Percentiles rank a stretch among this genome's conserved stretches.
Evolutionary conservation across 2,113 vertebrate genomes (phyloP).

Genomic region (Pithys albifrons): DNA sequence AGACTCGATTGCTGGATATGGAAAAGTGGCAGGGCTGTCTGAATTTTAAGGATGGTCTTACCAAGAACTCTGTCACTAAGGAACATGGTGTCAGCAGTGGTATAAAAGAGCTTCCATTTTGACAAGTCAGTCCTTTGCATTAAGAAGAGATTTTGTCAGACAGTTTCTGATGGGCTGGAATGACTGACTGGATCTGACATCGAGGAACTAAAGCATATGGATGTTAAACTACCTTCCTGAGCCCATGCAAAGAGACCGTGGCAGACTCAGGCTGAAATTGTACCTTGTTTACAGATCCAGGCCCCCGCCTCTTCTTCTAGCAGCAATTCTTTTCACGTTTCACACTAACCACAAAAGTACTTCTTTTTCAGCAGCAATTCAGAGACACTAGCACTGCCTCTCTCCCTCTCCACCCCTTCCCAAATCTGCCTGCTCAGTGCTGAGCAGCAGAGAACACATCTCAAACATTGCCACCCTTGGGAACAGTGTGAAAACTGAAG

Average conservation of each 20-base stretch:
- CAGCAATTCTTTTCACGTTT: neutral
- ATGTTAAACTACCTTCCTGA: neutral
- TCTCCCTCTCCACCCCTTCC: neutral
- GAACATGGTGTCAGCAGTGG: neutral
- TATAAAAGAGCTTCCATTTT: neutral
- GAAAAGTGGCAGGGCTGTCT: neutral
- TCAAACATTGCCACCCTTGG: neutral
- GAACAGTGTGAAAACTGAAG: neutral
- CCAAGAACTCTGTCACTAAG: neutral
- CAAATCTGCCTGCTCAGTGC: neutral
- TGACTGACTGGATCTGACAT: neutral
- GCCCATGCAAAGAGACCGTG: rapidly evolving
- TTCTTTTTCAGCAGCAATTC: neutral
- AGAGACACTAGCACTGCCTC: neutral
- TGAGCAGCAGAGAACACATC: neutral
- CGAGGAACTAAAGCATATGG: neutral
- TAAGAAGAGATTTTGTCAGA: neutral
- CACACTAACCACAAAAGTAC: neutral
- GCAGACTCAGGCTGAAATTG: neutral
- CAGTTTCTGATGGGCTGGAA: neutral
- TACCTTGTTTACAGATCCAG: neutral
- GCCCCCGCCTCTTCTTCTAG: neutral
- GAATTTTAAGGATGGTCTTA: neutral
- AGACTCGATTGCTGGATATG: neutral
- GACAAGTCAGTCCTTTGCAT: neutral